phyloP scores from a whole-genome alignment of 2,888 invertebrate genomes.

The Coleophora flavipennella region DNA sequence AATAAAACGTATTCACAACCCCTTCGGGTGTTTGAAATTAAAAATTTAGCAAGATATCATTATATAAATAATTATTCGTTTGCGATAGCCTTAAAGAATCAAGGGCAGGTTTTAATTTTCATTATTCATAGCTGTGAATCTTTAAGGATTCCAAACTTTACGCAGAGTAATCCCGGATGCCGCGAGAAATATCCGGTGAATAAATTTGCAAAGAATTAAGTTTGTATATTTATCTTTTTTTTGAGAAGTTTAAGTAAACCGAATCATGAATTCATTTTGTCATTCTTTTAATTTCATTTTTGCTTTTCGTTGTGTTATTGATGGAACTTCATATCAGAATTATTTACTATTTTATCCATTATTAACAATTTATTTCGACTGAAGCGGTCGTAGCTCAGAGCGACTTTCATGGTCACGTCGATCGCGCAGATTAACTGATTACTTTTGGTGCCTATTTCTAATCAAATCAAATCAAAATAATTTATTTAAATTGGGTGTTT shows the following conservation, averaged over 20 bases:
- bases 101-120: slow-evolving; percentile 23
- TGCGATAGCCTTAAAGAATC: too few relatives aligned
- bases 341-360: background rate
- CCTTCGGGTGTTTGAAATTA: too few relatives aligned
- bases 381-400: too few relatives aligned
- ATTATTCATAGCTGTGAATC: slow-evolving; percentile 44
- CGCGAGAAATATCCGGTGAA: slow-evolving; percentile 29
- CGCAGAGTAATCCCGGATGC: slow-evolving; percentile 34
- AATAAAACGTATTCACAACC: too few relatives aligned
- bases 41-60: too few relatives aligned
- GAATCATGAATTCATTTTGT: slow-evolving; percentile 11
- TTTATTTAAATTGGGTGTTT: too few relatives aligned
- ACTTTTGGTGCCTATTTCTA: too few relatives aligned
- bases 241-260: slow-evolving; percentile 17
- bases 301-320: slow-evolving; percentile 14
- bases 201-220: slow-evolving; percentile 29
- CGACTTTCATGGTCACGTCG: too few relatives aligned
- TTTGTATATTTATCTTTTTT: slow-evolving; percentile 27
- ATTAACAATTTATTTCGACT: too few relatives aligned
- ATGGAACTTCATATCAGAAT: slow-evolving; percentile 6
- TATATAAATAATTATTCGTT: too few relatives aligned
- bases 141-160: slow-evolving; percentile 27
- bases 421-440: too few relatives aligned
- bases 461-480: too few relatives aligned
- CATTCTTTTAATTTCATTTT: background rate